Percentiles rank a stretch among this genome's conserved stretches.
These are phyloP conservation scores for Apodemus speciosus DNA, from an alignment of 2,113 vertebrate genomes.

Conservation along the genomic window DNA sequence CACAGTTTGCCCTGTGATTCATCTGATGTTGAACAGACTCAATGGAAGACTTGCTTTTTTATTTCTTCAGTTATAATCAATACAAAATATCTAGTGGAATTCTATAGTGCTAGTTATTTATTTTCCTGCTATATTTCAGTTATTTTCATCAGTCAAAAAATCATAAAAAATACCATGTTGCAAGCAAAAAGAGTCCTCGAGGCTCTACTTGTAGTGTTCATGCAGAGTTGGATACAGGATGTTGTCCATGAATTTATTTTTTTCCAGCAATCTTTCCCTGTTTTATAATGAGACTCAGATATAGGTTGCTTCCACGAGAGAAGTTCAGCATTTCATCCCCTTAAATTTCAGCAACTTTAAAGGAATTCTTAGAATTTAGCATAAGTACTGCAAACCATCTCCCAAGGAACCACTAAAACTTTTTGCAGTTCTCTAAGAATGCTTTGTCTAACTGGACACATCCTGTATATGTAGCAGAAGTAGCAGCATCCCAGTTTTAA, in stretches of 20 bases:
- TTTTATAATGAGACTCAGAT: not conserved
- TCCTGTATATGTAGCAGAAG: not conserved
- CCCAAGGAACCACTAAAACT: rapidly evolving
- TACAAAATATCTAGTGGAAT: not conserved
- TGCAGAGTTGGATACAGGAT: not conserved
- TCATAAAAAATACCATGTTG: not conserved
- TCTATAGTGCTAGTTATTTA: not conserved
- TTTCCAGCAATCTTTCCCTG: not conserved
- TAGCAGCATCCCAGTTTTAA: not conserved
- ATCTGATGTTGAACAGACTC: too few species aligned
- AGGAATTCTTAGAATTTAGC: not conserved
- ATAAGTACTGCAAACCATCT: not conserved
- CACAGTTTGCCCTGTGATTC: not conserved
- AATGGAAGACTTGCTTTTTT: not conserved
- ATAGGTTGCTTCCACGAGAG: not conserved
- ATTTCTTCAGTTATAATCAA: not conserved
- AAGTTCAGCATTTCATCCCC: not conserved
- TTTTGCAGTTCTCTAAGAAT: not conserved
- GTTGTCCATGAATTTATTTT: not conserved
- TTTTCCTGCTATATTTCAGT: not conserved
- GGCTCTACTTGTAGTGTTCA: not conserved
- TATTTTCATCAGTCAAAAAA: not conserved
- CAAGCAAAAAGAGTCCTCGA: not conserved
- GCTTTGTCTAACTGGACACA: not conserved
- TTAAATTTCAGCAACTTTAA: not conserved